A percentile compares a stretch with the other conserved stretches of the same genome.
phyloP scores from a whole-genome alignment of 2,797 vertebrate species.

The Ataeniobius toweri region DNA sequence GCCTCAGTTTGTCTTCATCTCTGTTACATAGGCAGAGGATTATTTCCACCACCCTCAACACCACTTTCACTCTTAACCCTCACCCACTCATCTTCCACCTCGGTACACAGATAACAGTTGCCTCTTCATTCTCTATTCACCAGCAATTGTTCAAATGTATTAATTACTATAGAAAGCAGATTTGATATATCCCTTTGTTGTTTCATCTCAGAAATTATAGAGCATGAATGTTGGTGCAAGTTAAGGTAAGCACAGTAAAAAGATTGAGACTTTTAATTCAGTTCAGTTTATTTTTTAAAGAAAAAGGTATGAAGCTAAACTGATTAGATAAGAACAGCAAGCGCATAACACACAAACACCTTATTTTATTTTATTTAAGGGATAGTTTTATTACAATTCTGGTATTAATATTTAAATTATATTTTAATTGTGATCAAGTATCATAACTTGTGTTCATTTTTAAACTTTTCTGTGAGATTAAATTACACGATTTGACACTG shows the following conservation, averaged over 20 bases:
- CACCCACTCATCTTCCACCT: conserved; percentile 14
- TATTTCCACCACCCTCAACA: conserved; percentile 65
- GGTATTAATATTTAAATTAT: background rate
- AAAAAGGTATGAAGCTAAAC: background rate
- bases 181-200: background rate
- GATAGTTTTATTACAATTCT: background rate
- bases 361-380: background rate
- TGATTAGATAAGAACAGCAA: background rate
- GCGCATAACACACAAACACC: too few species aligned
- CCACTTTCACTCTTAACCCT: conserved; percentile 43
- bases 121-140: background rate
- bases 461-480: background rate
- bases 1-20: conserved; percentile 73
- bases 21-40: conserved; percentile 69
- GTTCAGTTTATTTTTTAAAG: too few species aligned
- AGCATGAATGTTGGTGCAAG: background rate
- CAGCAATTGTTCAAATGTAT: background rate
- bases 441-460: background rate
- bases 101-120: background rate
- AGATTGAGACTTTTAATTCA: too few species aligned
- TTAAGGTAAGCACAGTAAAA: background rate
- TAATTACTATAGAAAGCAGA: background rate
- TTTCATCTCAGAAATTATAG: background rate
- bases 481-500: background rate
- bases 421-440: background rate